A percentile compares a stretch with the other conserved stretches of the same genome.
These are phyloP conservation scores for Melanerpes formicivorus DNA, from an alignment of 2,113 vertebrate species.

Conservation along the genomic window DNA sequence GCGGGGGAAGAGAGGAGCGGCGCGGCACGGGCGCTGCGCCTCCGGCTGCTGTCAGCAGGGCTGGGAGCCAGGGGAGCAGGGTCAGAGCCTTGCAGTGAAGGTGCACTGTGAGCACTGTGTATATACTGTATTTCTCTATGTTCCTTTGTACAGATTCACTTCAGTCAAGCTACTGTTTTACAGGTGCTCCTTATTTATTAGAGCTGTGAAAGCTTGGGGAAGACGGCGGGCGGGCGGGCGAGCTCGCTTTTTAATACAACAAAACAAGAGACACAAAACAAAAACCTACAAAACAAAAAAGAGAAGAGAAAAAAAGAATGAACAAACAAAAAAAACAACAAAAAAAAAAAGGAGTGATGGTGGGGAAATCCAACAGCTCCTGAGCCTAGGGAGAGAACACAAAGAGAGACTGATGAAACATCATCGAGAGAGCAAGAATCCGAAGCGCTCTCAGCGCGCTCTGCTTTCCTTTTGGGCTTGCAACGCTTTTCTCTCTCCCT, in stretches of 20 bases:
- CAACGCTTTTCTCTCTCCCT: constrained; percentile 72
- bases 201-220: constrained; percentile 82
- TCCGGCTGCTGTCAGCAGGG: not conserved
- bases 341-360: not conserved
- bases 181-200: constrained; percentile 88
- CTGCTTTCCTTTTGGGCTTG: constrained; percentile 64
- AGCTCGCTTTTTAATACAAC: constrained; percentile 82
- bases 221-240: constrained; percentile 77
- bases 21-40: not conserved
- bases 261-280: not conserved
- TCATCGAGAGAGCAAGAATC: constrained; percentile 51
- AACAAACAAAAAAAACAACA: not conserved
- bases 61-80: constrained; percentile 15
- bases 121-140: constrained; percentile 87
- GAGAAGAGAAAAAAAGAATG: not conserved
- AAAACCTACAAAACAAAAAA: not conserved
- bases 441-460: constrained; percentile 46
- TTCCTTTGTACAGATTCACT: constrained; percentile 86
- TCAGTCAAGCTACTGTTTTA: constrained; percentile 86
- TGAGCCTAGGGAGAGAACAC: constrained; percentile 74
- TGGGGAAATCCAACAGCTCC: constrained; percentile 54
- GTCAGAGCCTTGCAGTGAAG: constrained; percentile 70
- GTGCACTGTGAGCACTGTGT: constrained; percentile 77
- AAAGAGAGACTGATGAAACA: constrained; percentile 64
- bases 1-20: constrained; percentile 21